A percentile compares a stretch with the other conserved stretches of the same genome.
Conservation (phyloP, 2,113 vertebrate species). For the Ailurus styani region DNA sequence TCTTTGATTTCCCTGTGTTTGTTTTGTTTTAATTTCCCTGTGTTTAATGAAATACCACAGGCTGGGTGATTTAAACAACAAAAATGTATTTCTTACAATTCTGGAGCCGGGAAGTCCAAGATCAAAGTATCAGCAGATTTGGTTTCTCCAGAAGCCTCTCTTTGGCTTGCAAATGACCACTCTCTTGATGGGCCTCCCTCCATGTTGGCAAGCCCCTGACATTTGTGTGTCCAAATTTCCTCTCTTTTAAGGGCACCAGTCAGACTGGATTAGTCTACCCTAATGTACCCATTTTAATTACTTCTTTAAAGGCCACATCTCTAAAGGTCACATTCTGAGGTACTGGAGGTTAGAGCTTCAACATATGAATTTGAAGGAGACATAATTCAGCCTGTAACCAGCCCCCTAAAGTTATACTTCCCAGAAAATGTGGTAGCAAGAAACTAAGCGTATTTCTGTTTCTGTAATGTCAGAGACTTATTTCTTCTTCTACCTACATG, state of each 20-base stretch:
- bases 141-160: not conserved
- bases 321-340: not conserved
- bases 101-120: not conserved
- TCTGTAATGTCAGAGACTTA: not conserved
- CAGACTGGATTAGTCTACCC: not conserved
- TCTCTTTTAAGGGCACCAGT: not conserved
- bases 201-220: fast-evolving
- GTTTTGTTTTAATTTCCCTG: no score
- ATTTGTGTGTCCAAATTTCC: not conserved
- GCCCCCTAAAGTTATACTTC: not conserved
- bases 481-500: not conserved
- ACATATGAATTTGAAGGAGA: not conserved
- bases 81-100: not conserved
- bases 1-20: not conserved
- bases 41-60: not conserved
- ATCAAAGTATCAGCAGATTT: not conserved
- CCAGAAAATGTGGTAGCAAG: not conserved
- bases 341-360: not conserved
- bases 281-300: not conserved
- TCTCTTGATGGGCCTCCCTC: not conserved
- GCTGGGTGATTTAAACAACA: not conserved
- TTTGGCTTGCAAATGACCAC: not conserved
- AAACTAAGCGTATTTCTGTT: not conserved
- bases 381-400: not conserved
- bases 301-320: not conserved